phyloP scores from a whole-genome alignment of 1,140 invertebrate species.

The Drosophila subobscura region DNA sequence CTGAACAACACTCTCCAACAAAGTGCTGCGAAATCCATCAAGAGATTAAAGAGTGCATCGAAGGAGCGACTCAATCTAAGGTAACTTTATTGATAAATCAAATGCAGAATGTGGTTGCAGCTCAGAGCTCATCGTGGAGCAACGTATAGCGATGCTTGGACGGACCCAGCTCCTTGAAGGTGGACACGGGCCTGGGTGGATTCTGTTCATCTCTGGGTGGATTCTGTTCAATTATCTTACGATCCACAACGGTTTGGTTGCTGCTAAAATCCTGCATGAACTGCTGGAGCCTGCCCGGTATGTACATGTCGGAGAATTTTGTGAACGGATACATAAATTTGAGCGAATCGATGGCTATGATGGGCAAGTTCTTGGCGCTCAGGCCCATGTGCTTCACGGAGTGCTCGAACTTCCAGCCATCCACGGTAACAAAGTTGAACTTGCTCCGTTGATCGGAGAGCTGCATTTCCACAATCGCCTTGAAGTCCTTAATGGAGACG shows the following conservation, averaged over 20 bases:
- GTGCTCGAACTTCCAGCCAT: conserved; percentile 46
- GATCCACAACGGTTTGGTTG: neutral
- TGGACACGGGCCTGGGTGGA: conserved; percentile 16
- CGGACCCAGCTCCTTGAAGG: conserved; percentile 58
- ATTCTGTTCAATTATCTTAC: neutral
- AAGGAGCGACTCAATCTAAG: neutral
- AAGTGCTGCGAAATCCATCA: conserved; percentile 9
- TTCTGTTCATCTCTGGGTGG: neutral
- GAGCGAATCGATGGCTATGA: conserved; percentile 65
- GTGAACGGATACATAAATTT: conserved; percentile 41
- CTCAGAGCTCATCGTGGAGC: conserved; percentile 70
- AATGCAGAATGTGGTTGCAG: conserved; percentile 47
- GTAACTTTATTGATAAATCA: conserved; percentile 65
- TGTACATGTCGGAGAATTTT: conserved; percentile 41
- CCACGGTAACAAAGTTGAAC: conserved; percentile 51
- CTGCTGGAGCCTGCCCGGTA: conserved; percentile 34
- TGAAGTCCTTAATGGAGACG: conserved; percentile 43
- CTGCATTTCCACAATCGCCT: conserved; percentile 53
- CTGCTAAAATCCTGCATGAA: conserved; percentile 38
- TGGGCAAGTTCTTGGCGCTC: conserved; percentile 29
- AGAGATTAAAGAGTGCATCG: neutral
- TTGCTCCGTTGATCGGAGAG: conserved; percentile 9
- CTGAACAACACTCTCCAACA: conserved; percentile 10
- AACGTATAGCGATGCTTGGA: conserved; percentile 63
- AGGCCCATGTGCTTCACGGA: conserved; percentile 46